Base-by-base conservation (phyloP, 2,113 vertebrate species). In the Xyrauchen texanus region DNA sequence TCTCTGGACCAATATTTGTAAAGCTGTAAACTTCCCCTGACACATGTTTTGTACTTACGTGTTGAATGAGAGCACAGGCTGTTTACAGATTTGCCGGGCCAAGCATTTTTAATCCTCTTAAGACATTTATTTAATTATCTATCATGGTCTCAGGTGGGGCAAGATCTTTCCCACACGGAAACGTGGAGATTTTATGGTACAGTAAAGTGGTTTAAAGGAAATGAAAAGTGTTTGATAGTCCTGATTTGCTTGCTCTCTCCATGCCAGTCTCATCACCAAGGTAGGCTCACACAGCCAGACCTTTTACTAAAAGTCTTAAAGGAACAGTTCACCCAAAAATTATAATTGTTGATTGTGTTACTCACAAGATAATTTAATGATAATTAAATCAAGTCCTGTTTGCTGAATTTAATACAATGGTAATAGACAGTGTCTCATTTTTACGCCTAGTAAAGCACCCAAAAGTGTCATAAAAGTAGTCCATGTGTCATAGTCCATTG, bases 181-280 rank as follows among this genome's bases (percentile, higher is more conserved):
- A 88, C 4, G 79, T 84, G 77, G 77, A 88, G 74, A 88, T 91
- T 93, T 94, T 93, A 93, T 89, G 82, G 82, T 78, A 76, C 85
- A 89, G 85, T 90, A 88, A 92, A 93, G 91, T 88, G 88, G 87
- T 92, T 88, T 85, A 84, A 88, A 91, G 90, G 87, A 95, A 94
- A 92, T 86, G 84, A 87, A 89, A 88, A 90, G 85, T 88, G 87
- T 89, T 93, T 94, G 92, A 92, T 91, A 86, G 80, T 81, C 21
- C 21, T 34, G 21, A 34, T 78, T 86, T 94, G 90, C 95, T 95
- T 93, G 83, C 86, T 78, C 82, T 34, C 21, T 34, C 21, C 21
- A 34, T 34, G 21, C 21, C 21, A 34, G 1, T 34, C 21, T 34
- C 21, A 34, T 34, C 21, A 34, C 21, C 21, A 34, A 34, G 21